A percentile compares a stretch with the other conserved stretches of the same genome.
Conservation (phyloP, 2,113 vertebrate genomes). For the Oncorhynchus clarkii region DNA sequence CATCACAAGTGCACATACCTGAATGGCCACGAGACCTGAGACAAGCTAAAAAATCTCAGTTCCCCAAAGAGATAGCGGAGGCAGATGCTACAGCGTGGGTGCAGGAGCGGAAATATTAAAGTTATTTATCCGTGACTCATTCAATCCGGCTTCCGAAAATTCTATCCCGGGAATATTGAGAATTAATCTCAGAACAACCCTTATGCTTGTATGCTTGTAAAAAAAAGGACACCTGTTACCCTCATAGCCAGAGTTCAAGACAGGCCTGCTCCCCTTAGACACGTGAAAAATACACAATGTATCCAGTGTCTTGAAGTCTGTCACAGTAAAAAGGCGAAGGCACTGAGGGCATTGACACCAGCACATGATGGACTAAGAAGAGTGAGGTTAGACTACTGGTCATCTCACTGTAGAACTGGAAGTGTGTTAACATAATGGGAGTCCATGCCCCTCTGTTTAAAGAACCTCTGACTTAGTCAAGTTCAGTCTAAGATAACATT, state of each 20-base stretch:
- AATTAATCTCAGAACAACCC: slow-evolving; percentile 8
- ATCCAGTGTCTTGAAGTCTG: background rate
- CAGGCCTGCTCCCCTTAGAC: slow-evolving; percentile 9
- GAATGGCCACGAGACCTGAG: background rate
- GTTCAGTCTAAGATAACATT: slow-evolving; percentile 12
- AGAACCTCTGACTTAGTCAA: background rate
- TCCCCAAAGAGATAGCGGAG: background rate
- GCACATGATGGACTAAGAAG: slow-evolving; percentile 9
- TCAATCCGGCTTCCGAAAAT: slow-evolving; percentile 40
- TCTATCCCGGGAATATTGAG: slow-evolving; percentile 37
- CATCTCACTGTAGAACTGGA: background rate
- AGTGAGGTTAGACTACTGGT: slow-evolving; percentile 2
- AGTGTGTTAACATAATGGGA: background rate
- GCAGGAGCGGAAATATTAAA: slow-evolving; percentile 22
- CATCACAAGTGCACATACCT: slow-evolving; percentile 18
- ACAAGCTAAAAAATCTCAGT: background rate
- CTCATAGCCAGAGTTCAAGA: slow-evolving; percentile 32
- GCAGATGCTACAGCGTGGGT: background rate
- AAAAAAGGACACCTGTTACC: background rate
- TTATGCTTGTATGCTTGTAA: background rate
- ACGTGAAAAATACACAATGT: slow-evolving; percentile 13
- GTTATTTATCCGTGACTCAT: slow-evolving; percentile 26
- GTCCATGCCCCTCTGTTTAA: background rate
- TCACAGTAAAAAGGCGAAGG: too few relatives aligned
- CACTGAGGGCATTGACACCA: background rate